These are phyloP conservation scores for Rhagonycha lutea DNA, from an alignment of 2,888 invertebrate species.

Conservation along the genomic window DNA sequence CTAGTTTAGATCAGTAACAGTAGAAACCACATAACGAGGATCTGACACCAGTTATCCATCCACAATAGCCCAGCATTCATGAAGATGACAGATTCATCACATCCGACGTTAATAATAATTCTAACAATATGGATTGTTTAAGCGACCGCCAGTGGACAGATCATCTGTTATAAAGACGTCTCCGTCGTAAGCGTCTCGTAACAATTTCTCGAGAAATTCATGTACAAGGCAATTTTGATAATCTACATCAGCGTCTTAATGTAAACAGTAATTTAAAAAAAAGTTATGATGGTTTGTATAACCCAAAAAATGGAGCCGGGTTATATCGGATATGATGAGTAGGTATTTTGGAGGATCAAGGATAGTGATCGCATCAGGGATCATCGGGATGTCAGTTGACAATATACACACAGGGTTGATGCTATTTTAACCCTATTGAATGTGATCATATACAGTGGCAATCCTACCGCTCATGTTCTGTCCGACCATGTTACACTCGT, in stretches of 20 bases:
- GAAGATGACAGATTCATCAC: conserved; percentile 50
- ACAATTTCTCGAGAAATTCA: conserved; percentile 21
- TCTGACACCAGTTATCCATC: conserved; percentile 43
- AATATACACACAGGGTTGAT: conserved; percentile 44
- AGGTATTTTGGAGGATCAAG: conserved; percentile 41
- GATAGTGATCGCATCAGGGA: conserved; percentile 45
- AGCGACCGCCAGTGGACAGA: conserved; percentile 43
- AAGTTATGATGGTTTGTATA: conserved; percentile 10
- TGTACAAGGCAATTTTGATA: not conserved
- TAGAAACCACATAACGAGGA: conserved; percentile 39
- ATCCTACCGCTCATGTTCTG: conserved; percentile 54
- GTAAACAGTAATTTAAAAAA: not conserved
- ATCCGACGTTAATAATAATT: conserved; percentile 49
- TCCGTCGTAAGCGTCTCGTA: conserved; percentile 21
- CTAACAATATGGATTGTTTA: conserved; percentile 46
- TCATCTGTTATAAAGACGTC: conserved; percentile 43
- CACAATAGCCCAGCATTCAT: conserved; percentile 42
- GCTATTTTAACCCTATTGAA: conserved; percentile 51
- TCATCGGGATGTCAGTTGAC: conserved; percentile 46
- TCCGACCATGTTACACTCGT: conserved; percentile 53
- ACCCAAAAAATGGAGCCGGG: conserved; percentile 4
- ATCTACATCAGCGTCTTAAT: conserved; percentile 1
- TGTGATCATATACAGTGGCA: conserved; percentile 51
- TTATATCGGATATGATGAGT: conserved; percentile 34
- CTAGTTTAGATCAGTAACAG: conserved; percentile 32